Percentiles rank a stretch among this genome's conserved stretches.
These are phyloP conservation scores for Dunckerocampus dactyliophorus DNA, from an alignment of 2,113 vertebrate genomes.

Conservation along the genomic window DNA sequence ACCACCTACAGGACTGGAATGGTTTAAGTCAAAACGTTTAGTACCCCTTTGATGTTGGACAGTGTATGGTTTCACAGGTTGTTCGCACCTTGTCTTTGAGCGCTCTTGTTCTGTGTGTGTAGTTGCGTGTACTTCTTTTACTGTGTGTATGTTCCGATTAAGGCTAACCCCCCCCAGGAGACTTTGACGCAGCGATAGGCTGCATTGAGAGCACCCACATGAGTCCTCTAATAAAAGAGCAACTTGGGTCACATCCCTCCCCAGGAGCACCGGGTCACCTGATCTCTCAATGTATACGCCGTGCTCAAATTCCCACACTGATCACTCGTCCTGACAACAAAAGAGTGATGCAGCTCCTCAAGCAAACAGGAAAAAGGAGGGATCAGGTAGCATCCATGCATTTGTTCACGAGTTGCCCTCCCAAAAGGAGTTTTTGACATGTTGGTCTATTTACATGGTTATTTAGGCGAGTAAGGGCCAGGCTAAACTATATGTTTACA, in stretches of 20 bases:
- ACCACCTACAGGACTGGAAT: too few relatives aligned
- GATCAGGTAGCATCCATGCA: conserved; percentile 34
- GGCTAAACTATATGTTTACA: conserved; percentile 38
- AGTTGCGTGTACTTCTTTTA: too few relatives aligned
- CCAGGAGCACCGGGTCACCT: conserved; percentile 53
- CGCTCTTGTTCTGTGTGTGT: too few relatives aligned
- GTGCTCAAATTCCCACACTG: conserved; percentile 64
- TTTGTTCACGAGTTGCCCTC: background rate
- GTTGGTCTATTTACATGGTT: conserved; percentile 8
- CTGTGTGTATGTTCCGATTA: too few relatives aligned
- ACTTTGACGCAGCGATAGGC: background rate
- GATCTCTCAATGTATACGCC: conserved; percentile 64
- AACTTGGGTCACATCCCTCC: conserved; percentile 12
- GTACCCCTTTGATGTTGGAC: too few relatives aligned
- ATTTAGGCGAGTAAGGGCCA: background rate
- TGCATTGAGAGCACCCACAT: conserved; percentile 6
- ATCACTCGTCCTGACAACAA: conserved; percentile 54
- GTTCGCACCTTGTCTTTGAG: too few relatives aligned
- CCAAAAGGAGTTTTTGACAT: conserved; percentile 31
- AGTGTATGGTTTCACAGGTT: too few relatives aligned
- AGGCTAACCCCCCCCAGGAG: too few relatives aligned
- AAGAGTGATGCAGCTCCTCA: conserved; percentile 62
- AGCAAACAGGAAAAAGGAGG: conserved; percentile 43
- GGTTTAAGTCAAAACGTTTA: too few relatives aligned
- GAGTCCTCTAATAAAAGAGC: conserved; percentile 11